A percentile compares a stretch with the other conserved stretches of the same genome.
These are phyloP conservation scores for Forbesichthys agassizii DNA, from an alignment of 2,113 vertebrate genomes.

Conservation along the genomic window DNA sequence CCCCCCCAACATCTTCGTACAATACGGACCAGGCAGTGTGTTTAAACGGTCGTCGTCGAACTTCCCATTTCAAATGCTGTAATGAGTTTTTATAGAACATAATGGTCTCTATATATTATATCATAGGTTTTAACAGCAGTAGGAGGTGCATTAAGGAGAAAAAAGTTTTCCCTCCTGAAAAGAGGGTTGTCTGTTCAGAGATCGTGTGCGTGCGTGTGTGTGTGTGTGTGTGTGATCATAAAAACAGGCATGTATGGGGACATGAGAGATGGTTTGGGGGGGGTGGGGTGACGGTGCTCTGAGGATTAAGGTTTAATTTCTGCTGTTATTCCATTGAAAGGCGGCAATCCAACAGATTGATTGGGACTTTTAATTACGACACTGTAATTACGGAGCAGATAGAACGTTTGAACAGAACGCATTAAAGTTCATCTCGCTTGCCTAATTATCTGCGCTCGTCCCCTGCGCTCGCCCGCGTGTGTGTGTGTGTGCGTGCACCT, in stretches of 20 bases:
- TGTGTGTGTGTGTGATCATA: slow-evolving; percentile 4
- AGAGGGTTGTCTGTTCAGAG: slow-evolving; percentile 3
- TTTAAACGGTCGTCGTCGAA: slow-evolving; percentile 67
- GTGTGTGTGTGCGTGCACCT: slow-evolving; percentile 10
- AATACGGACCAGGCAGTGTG: slow-evolving; percentile 62
- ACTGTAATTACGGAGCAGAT: slow-evolving; percentile 74
- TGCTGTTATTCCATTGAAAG: slow-evolving; percentile 72
- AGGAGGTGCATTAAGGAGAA: slow-evolving; percentile 29
- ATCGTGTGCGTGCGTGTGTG: slow-evolving; percentile 9
- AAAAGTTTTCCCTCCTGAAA: neutral
- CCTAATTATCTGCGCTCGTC: slow-evolving; percentile 74
- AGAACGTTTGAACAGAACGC: slow-evolving; percentile 69
- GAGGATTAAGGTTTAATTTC: slow-evolving; percentile 80
- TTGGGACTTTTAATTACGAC: slow-evolving; percentile 82
- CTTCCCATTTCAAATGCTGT: slow-evolving; percentile 73
- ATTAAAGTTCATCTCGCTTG: slow-evolving; percentile 76
- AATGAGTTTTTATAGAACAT: slow-evolving; percentile 81
- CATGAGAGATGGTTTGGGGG: slow-evolving; percentile 22
- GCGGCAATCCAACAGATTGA: slow-evolving; percentile 72
- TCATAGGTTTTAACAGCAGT: slow-evolving; percentile 59
- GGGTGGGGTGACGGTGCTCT: slow-evolving; percentile 40
- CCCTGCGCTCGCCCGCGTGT: slow-evolving; percentile 12
- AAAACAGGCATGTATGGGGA: slow-evolving; percentile 22
- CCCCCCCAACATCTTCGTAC: slow-evolving; percentile 38
- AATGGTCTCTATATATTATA: slow-evolving; percentile 74